Conservation (phyloP, 1,140 invertebrate species). For the Drosophila watanabei region DNA sequence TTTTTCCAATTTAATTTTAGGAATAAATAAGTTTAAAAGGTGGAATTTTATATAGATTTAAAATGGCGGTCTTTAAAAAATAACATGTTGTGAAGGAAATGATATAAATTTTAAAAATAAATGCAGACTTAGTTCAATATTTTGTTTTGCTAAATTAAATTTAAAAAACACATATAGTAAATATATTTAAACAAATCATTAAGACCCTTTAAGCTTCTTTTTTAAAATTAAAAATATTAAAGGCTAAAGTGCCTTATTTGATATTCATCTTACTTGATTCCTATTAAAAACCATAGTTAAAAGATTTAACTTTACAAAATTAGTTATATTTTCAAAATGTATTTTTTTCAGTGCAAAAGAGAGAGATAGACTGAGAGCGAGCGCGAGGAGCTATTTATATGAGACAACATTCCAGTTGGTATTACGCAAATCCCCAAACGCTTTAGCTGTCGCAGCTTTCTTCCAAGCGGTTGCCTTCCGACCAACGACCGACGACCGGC, state of each 20-base stretch:
- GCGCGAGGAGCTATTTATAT: conserved; percentile 72
- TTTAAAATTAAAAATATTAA: no score
- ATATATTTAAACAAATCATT: no score
- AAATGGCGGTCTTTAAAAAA: no score
- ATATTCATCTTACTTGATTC: not conserved
- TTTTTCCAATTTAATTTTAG: no score
- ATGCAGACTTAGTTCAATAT: no score
- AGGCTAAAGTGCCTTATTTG: not conserved
- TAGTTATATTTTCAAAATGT: not conserved
- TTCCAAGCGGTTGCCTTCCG: conserved; percentile 77
- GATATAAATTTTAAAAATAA: no score
- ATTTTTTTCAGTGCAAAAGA: not conserved
- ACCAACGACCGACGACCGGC: conserved; percentile 50
- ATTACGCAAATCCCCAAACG: conserved; percentile 82
- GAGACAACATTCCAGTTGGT: conserved; percentile 81
- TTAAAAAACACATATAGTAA: no score
- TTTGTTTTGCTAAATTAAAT: no score
- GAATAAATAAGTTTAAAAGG: no score
- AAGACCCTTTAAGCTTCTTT: no score
- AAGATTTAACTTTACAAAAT: not conserved
- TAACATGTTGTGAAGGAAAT: no score
- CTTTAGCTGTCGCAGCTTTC: conserved; percentile 82
- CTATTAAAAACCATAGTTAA: not conserved
- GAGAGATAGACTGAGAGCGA: not conserved
- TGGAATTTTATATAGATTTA: no score